Conservation (phyloP, 1,140 invertebrate species). For the Scylla paramamosain region DNA sequence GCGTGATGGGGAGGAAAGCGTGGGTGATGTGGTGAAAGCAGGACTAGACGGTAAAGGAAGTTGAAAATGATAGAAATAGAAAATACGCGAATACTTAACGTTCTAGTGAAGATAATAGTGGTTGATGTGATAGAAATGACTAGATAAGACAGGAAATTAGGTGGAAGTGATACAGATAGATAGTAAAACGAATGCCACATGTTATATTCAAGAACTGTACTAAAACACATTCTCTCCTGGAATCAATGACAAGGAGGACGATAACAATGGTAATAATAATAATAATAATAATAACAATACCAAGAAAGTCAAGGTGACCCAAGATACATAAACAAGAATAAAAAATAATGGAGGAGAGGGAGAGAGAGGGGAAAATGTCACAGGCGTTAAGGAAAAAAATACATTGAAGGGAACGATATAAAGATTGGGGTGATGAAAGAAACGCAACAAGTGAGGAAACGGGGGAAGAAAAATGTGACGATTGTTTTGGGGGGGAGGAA, state of each 20-base stretch:
- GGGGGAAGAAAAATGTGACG: not conserved
- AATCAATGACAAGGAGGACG: too few species aligned
- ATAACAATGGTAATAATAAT: too few species aligned
- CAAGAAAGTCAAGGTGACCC: not conserved
- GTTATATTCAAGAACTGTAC: too few species aligned
- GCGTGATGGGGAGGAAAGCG: not conserved
- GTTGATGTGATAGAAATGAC: too few species aligned
- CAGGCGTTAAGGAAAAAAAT: too few species aligned
- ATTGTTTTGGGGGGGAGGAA: not conserved
- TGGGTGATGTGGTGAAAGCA: not conserved
- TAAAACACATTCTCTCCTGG: too few species aligned
- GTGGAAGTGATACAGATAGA: too few species aligned
- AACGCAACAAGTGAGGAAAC: not conserved
- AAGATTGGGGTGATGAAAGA: not conserved
- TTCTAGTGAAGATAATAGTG: too few species aligned
- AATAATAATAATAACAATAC: too few species aligned
- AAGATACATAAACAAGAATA: not conserved
- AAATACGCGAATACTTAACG: not conserved
- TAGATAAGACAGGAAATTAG: too few species aligned
- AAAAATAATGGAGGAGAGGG: not conserved
- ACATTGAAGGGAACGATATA: not conserved
- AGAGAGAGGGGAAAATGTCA: too few species aligned
- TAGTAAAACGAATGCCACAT: too few species aligned
- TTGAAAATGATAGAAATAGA: not conserved
- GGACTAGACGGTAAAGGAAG: not conserved